Evolutionary conservation across 2,888 invertebrate species (phyloP), one percentile per base, ranked within the genome.

Genomic region (Nemotelus nigrinus): DNA sequence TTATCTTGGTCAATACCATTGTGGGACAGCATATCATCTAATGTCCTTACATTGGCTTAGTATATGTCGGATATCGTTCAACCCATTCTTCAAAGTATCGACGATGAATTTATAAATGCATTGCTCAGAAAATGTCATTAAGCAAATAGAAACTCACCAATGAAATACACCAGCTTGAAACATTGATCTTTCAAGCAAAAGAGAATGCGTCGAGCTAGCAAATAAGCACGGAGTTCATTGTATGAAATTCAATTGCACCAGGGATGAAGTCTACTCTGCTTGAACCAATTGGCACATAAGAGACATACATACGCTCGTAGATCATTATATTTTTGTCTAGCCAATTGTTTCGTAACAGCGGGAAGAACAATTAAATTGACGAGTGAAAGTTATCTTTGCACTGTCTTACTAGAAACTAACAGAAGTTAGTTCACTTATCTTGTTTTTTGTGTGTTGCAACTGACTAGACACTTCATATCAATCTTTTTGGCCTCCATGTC

Each of bases 351-450:
- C 65, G 47, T 65, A 65, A 65, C 47, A 65, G 45, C n/a, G n/a
- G 65, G 65, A 65, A 63, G 63, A 65, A 65, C 65, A 65, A 65
- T 65, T 65, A 7, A 65, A 65, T 65, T 45, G 65, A 65, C 65
- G n/a, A 65, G 65, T 65, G 65, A 65, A 65, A 65, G 65, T 65
- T 65, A 45, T 65, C 47, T 65, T n/a, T 65, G 47, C n/a, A 44
- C 47, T 47, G 65, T 45, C 65, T 65, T 41, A 47, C 47, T 47
- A 63, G 41, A 25, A 47, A 7, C 43, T 65, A 65, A 65, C 65
- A 65, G 47, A 47, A 65, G 25, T 25, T 25, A 65, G 45, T 45
- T 44, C 65, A 65, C n/a, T 65, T 65, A 10, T 43, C 65, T 65
- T 65, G 44, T 45, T 47, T 65, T 65, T 10, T n/a, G 25, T 25